Evolutionary conservation across 2,797 vertebrate genomes (phyloP).

Genomic region (Antennarius maculatus): DNA sequence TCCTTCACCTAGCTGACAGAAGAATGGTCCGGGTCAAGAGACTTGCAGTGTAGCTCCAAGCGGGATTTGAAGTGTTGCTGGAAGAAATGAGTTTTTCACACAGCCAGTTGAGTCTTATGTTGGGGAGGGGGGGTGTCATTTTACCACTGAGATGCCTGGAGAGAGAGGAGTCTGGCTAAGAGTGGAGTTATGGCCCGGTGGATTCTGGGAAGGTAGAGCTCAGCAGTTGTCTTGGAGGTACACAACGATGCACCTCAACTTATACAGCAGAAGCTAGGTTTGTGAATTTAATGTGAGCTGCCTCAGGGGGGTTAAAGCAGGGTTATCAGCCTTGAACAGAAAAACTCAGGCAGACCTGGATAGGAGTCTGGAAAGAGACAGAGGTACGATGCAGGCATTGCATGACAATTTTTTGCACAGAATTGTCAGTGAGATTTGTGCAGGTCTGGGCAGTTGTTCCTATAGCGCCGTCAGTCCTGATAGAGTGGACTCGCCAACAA

Average conservation of each 20-base stretch:
- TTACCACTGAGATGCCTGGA: constrained; percentile 44
- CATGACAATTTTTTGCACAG: constrained; percentile 14
- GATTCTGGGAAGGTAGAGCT: constrained; percentile 28
- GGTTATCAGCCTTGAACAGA: constrained; percentile 27
- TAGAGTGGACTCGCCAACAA: constrained; percentile 43
- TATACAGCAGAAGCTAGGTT: constrained; percentile 30
- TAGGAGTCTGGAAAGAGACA: not conserved
- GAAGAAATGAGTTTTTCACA: constrained; percentile 69
- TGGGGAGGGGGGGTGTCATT: constrained; percentile 55
- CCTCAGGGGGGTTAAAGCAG: constrained; percentile 28
- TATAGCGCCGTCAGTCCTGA: constrained; percentile 44
- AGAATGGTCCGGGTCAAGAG: constrained; percentile 52
- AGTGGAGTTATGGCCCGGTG: constrained; percentile 31
- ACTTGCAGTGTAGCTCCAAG: constrained; percentile 39
- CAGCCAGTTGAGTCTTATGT: constrained; percentile 47
- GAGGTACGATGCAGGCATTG: constrained; percentile 19
- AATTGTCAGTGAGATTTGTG: constrained; percentile 31
- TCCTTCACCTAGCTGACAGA: constrained; percentile 15
- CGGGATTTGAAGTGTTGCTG: constrained; percentile 50
- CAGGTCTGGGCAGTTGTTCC: constrained; percentile 45
- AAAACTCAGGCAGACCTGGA: constrained; percentile 6
- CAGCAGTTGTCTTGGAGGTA: constrained; percentile 43
- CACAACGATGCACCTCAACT: constrained; percentile 37
- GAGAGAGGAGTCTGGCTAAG: constrained; percentile 30
- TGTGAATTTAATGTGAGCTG: constrained; percentile 28